These are phyloP conservation scores for Bombus consobrinus DNA, from an alignment of 1,140 invertebrate genomes.

Conservation along the genomic window DNA sequence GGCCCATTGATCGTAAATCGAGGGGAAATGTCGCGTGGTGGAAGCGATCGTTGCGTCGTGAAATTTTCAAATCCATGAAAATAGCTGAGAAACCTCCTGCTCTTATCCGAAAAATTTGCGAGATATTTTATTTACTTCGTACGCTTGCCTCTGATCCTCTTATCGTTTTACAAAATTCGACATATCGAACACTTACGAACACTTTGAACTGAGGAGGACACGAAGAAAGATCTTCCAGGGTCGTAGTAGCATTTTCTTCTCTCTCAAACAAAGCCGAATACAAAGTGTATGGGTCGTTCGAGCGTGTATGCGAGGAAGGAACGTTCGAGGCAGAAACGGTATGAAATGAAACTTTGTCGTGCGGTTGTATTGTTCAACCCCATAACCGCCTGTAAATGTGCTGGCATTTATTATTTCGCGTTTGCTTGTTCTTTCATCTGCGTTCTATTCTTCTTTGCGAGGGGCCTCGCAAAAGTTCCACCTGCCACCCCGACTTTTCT, in stretches of 20 bases:
- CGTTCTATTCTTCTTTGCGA: not conserved
- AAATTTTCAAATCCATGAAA: slow-evolving; percentile 22
- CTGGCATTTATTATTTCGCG: slow-evolving; percentile 58
- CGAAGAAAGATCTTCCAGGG: not conserved
- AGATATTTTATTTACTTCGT: not conserved
- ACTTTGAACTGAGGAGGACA: no score
- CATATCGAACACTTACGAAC: not conserved
- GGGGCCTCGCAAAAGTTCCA: not conserved
- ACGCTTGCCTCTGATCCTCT: not conserved
- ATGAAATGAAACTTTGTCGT: slow-evolving; percentile 30
- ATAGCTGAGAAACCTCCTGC: slow-evolving; percentile 10
- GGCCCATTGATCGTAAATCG: slow-evolving; percentile 44
- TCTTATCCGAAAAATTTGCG: not conserved
- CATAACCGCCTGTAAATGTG: slow-evolving; percentile 3
- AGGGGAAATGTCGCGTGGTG: not conserved
- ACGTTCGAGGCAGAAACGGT: not conserved
- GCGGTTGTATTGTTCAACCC: slow-evolving; percentile 40
- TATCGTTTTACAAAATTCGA: not conserved
- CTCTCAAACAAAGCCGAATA: not conserved
- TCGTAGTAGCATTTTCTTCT: not conserved
- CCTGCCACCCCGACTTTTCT: not conserved
- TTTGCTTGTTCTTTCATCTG: not conserved
- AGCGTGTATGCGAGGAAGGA: not conserved
- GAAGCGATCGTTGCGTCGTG: not conserved
- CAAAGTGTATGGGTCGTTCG: slow-evolving; percentile 16